Percentiles rank a stretch among this genome's conserved stretches.
Evolutionary conservation across 37 sponge, comb jelly and placozoan species (phyloP).

Genomic region (Tethya wilhelma): DNA sequence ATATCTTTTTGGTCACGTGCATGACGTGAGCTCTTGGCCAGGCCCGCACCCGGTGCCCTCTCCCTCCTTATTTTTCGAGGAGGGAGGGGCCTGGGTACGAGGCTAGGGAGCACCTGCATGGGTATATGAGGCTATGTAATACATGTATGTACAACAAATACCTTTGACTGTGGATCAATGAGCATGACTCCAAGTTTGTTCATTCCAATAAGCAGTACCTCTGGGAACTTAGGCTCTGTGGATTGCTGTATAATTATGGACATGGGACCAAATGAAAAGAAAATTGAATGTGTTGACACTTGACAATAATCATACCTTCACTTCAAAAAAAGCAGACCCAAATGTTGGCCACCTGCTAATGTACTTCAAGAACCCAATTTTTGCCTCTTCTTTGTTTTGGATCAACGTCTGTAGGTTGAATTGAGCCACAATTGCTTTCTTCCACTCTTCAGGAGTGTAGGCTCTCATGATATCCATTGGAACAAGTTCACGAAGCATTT

Average conservation of each 20-base stretch:
- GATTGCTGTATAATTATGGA: conserved; percentile 85
- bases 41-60: too few relatives aligned
- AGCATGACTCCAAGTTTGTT: conserved; percentile 93
- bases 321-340: conserved; percentile 98
- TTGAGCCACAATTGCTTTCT: conserved; percentile 72
- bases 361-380: conserved; percentile 83
- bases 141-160: too few relatives aligned
- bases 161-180: conserved; percentile 87
- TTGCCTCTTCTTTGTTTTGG: conserved; percentile 73
- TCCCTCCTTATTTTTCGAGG: too few relatives aligned
- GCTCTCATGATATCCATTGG: conserved; percentile 70
- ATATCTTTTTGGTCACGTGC: too few relatives aligned
- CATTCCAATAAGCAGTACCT: conserved; percentile 85
- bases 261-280: too few relatives aligned
- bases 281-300: too few relatives aligned
- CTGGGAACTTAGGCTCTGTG: conserved; percentile 90
- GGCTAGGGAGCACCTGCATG: too few relatives aligned
- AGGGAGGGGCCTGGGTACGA: too few relatives aligned
- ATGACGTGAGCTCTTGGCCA: too few relatives aligned
- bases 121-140: too few relatives aligned
- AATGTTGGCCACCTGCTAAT: conserved; percentile 89
- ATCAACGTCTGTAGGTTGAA: conserved; percentile 63
- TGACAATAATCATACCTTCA: conserved; percentile 59
- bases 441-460: conserved; percentile 93
- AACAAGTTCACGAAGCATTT: conserved; percentile 73